Conservation (phyloP, 2,113 vertebrate genomes). For the Ascaphus truei region DNA sequence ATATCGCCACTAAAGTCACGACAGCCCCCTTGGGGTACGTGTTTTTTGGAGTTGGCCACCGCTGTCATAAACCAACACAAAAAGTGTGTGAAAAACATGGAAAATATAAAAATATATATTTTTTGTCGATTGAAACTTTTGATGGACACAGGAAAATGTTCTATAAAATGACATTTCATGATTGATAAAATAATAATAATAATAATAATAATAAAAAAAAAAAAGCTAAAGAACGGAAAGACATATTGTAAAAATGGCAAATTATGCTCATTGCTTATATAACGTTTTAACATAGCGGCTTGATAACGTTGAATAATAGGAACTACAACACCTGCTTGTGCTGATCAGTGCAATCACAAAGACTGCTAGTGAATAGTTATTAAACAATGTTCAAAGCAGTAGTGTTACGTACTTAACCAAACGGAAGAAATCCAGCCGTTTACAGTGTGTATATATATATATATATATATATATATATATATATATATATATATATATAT, state of each 20-base stretch:
- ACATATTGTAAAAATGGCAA: conserved; percentile 8
- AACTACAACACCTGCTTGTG: background rate
- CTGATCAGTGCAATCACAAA: background rate
- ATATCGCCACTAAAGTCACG: background rate
- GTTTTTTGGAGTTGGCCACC: background rate
- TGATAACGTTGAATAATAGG: conserved; percentile 1
- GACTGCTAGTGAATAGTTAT: background rate
- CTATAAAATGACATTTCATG: conserved; percentile 23
- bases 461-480: too few relatives aligned
- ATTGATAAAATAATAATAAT: too few relatives aligned
- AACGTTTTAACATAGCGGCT: conserved; percentile 26
- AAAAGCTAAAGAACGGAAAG: too few relatives aligned
- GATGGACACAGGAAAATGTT: conserved; percentile 6
- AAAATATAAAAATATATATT: conserved; percentile 20
- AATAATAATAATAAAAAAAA: conserved; percentile 4
- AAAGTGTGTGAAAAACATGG: background rate
- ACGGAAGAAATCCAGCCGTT: background rate
- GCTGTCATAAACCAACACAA: background rate
- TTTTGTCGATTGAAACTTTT: background rate
- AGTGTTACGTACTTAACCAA: conserved; percentile 6
- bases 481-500: too few relatives aligned
- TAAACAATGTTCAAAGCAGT: conserved; percentile 16
- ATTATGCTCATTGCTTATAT: background rate
- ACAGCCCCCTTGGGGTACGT: background rate
- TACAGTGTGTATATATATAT: too few relatives aligned